Evolutionary conservation across 2,797 vertebrate genomes (phyloP).

Genomic region (Babyrousa celebensis): DNA sequence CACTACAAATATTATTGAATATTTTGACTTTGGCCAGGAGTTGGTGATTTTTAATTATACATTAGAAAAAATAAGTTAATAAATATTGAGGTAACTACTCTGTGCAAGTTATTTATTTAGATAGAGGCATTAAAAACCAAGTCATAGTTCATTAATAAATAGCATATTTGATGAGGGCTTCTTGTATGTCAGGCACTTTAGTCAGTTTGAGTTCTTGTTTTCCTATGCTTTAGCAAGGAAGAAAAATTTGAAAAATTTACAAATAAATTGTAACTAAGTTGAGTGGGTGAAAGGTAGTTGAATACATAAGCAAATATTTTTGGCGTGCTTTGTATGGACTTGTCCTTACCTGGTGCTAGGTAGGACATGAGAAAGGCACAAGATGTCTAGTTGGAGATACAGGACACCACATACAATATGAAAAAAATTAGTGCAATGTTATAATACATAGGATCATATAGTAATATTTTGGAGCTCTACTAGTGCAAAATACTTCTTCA

Average conservation of each 20-base stretch:
- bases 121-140: slow-evolving; percentile 24
- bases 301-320: not conserved
- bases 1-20: not conserved
- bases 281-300: not conserved
- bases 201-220: slow-evolving; percentile 66
- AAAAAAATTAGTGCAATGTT: not conserved
- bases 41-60: slow-evolving; percentile 37
- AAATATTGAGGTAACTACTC: slow-evolving; percentile 24
- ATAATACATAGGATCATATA: not conserved
- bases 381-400: not conserved
- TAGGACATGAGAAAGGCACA: not conserved
- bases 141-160: slow-evolving; percentile 30
- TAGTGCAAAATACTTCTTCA: slow-evolving; percentile 12
- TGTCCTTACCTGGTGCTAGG: not conserved
- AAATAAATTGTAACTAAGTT: slow-evolving; percentile 53
- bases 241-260: slow-evolving; percentile 60
- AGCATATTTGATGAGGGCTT: slow-evolving; percentile 56
- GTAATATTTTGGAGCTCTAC: not conserved
- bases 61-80: slow-evolving; percentile 11
- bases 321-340: slow-evolving; percentile 4
- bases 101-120: not conserved
- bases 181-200: slow-evolving; percentile 28
- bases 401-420: not conserved
- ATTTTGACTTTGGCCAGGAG: slow-evolving; percentile 41
- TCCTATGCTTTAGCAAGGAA: not conserved